Base-by-base conservation (phyloP, 2,888 invertebrate species). In the Lycaena phlaeas region DNA sequence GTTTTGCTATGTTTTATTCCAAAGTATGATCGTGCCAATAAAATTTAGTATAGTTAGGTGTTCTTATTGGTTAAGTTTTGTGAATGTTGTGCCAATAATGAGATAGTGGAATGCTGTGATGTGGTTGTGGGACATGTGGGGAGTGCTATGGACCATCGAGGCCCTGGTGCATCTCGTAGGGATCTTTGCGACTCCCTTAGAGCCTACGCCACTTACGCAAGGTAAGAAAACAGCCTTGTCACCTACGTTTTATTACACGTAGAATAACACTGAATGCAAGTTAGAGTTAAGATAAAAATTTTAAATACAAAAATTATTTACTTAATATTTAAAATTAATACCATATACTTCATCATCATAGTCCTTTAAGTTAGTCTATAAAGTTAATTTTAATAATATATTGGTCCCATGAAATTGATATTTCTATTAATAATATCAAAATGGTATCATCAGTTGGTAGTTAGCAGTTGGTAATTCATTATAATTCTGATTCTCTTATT, bases 31-130 rank as follows among this genome's bases (percentile, higher is more conserved):
- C 66, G 81, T 81, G 81, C 76, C 78, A 81, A 75, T 68, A 77
- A 69, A 68, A 77, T 61, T 72, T 75, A 78, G 67, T 71, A 71
- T 82, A 84, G 77, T 79, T 82, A 82, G 75, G 72, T 73, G 64
- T 78, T 72, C 68, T 64, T 74, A 71, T 78, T 66, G 64, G 72
- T 76, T 82, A 78, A 72, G 79, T 79, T 77, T 68, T 71, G 84
- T 78, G 73, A 79, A 78, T 81, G 72, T 77, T 76, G 81, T 84
- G 81, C 77, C 77, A 81, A 84, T 78, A 70, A 84, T 84, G 84
- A 84, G 84, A 82, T 84, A 84, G 84, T 84, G 82, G 61, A 70
- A 79, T 82, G 81, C 66, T 77, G 84, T 84, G 84, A 81, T 81
- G 82, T 79, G 81, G 77, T 71, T 77, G 72, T 77, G 84, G 82